Evolutionary conservation across 2,888 invertebrate species (phyloP).

Genomic region (Zaprionus lineosus): DNA sequence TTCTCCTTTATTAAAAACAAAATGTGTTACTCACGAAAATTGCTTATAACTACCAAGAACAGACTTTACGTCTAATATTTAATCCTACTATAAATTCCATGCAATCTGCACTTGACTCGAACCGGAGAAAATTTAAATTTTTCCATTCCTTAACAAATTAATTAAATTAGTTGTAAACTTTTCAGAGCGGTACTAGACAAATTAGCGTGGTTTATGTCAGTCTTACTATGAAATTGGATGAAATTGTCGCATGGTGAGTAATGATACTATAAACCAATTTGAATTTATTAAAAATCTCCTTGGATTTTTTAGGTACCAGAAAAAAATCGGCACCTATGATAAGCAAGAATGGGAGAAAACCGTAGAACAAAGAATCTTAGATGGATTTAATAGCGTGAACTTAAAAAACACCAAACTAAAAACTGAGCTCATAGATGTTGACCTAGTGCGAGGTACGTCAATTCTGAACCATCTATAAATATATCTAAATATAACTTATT

Average conservation of each 20-base stretch:
- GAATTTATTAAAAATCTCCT: background rate
- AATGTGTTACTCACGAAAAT: too few species aligned
- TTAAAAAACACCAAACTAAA: slow-evolving; percentile 91
- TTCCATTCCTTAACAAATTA: too few species aligned
- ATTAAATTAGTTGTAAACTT: slow-evolving; percentile 10
- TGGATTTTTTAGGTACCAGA: slow-evolving; percentile 90
- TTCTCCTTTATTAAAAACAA: too few species aligned
- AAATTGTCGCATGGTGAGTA: slow-evolving; percentile 82
- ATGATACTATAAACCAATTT: background rate
- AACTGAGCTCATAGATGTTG: slow-evolving; percentile 97
- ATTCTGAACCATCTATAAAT: background rate
- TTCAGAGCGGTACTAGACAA: slow-evolving; percentile 45
- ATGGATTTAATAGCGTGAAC: slow-evolving; percentile 91
- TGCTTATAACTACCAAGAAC: too few species aligned
- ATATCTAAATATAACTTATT: background rate
- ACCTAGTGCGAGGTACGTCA: slow-evolving; percentile 92
- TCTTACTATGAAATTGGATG: slow-evolving; percentile 83
- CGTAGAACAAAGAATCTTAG: slow-evolving; percentile 94
- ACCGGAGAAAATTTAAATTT: too few species aligned
- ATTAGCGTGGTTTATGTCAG: slow-evolving; percentile 68
- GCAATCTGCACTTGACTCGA: too few species aligned
- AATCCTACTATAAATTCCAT: too few species aligned
- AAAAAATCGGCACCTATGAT: slow-evolving; percentile 98
- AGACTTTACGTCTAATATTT: too few species aligned
- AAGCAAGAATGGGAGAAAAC: slow-evolving; percentile 99